Conservation (phyloP, 1,140 invertebrate species). For the Drosophila baimaii region DNA sequence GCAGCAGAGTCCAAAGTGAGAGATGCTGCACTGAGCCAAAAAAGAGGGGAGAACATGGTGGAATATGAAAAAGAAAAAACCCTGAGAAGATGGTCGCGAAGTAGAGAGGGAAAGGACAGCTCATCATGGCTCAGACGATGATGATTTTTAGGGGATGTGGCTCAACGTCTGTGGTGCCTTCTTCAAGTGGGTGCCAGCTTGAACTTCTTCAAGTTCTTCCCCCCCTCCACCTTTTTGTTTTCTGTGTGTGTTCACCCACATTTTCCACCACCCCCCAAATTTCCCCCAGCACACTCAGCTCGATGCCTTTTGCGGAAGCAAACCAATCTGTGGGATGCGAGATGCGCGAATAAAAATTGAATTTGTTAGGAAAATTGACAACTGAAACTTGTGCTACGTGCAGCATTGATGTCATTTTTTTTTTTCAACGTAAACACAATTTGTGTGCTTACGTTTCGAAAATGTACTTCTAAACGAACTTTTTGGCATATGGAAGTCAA, state of each 20-base stretch:
- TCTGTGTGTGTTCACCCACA: neutral
- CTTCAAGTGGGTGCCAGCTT: constrained; percentile 61
- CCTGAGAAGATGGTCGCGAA: neutral
- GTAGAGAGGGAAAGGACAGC: constrained; percentile 1
- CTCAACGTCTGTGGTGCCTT: constrained; percentile 40
- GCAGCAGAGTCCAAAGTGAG: constrained; percentile 28
- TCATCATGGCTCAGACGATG: constrained; percentile 31
- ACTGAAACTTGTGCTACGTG: constrained; percentile 52
- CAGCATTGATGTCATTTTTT: constrained; percentile 46
- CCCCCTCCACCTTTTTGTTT: neutral
- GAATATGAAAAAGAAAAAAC: neutral
- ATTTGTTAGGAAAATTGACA: constrained; percentile 55
- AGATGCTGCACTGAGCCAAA: constrained; percentile 34
- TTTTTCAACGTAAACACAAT: constrained; percentile 18
- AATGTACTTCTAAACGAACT: constrained; percentile 11
- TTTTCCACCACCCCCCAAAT: neutral
- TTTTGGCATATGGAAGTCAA: constrained; percentile 1
- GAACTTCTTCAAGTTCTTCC: constrained; percentile 38
- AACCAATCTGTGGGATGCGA: constrained; percentile 32
- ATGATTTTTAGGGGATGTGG: constrained; percentile 36
- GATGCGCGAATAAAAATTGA: constrained; percentile 50
- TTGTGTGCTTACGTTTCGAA: constrained; percentile 14
- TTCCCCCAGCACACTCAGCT: neutral
- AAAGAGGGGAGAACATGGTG: neutral
- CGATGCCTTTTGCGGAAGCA: constrained; percentile 25